Evolutionary conservation across 1,140 invertebrate species (phyloP), one percentile per base, ranked within the genome.

Genomic region (Drosophila ercepeae): DNA sequence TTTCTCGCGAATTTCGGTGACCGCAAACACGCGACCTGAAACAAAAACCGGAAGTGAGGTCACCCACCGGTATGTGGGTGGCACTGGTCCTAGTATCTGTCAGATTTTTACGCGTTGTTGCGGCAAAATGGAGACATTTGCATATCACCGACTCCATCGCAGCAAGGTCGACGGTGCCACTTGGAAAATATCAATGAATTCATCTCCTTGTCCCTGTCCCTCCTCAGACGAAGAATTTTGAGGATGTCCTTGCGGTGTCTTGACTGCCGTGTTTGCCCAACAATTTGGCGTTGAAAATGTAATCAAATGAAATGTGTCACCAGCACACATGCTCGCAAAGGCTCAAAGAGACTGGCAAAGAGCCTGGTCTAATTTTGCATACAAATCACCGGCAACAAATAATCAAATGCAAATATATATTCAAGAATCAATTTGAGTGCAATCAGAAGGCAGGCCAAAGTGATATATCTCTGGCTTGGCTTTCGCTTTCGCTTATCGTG

Each of bases 371-470:
- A 81, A 88, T 88, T 86, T 86, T 81, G 63, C 82, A 88, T 81
- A 81, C 71, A 86, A 88, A 88, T 86, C 75, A 81, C 68, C 72
- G 59, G 73, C 73, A 81, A 88, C 82, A 86, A 88, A 86, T 84
- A 86, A 86, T 77, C 82, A 88, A 88, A 81, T 88, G 73, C 77
- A 86, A 86, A 86, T 86, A 88, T 88, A 59, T 81, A 58, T 58
- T 81, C 78, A 86, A 65, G 68, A 86, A 77, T 88, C 77, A 88
- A 86, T 88, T 86, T 88, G 68, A 74, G 77, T 81, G 81, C 81
- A 86, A 86, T 86, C 81, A 86, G 83, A 58, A 48, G 42, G 44
- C 39, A 9, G 70, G 41, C 34, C 42, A 55, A 16, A 67, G 60
- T 46, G 77, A 57, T 50, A 58, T 67, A 63, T 41, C 8, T 4